These are phyloP conservation scores for Syndactyla subalaris DNA, from an alignment of 2,797 vertebrate genomes.

Conservation along the genomic window DNA sequence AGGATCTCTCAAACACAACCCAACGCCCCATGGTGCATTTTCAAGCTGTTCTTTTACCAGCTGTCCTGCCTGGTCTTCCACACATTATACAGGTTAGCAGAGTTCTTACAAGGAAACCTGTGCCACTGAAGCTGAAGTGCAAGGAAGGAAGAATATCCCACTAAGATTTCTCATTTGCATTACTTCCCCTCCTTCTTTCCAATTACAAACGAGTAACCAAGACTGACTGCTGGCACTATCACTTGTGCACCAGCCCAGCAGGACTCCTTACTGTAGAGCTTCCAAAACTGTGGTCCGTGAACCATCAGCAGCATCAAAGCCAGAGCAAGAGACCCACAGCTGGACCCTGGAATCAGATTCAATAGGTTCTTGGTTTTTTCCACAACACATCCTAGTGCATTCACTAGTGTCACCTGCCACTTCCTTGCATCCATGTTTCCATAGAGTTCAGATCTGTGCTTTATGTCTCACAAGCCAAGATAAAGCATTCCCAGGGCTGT, in stretches of 20 bases:
- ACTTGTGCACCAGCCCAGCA: neutral
- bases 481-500: neutral
- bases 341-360: neutral
- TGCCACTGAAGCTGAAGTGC: neutral
- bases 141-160: neutral
- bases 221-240: neutral
- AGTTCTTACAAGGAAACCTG: neutral
- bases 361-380: neutral
- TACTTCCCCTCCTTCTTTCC: neutral
- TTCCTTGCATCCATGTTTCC: neutral
- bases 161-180: neutral
- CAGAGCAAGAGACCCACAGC: neutral
- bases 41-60: neutral
- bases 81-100: neutral
- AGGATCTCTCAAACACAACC: neutral
- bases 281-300: neutral
- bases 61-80: neutral
- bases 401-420: neutral
- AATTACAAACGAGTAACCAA: neutral
- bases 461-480: neutral
- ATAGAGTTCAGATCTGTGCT: neutral
- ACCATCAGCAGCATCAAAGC: neutral
- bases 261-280: neutral
- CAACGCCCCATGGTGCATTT: neutral
- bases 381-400: neutral